Percentiles rank a stretch among this genome's conserved stretches.
phyloP scores from a whole-genome alignment of 2,797 vertebrate genomes.

The Aphelocoma californica region DNA sequence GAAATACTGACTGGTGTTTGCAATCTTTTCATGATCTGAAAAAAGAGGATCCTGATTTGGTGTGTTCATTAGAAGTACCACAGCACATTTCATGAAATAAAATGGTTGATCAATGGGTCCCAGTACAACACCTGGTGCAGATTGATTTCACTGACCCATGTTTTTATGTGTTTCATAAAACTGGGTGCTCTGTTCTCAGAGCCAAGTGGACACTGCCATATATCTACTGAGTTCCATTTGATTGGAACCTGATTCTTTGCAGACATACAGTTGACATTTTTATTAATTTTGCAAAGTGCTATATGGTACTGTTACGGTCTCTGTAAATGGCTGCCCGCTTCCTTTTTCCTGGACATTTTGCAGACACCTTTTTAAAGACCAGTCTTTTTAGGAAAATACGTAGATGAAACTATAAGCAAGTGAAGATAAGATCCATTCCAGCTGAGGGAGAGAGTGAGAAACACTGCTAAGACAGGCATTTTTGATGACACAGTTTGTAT shows the following conservation, averaged over 20 bases:
- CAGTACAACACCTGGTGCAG: not conserved
- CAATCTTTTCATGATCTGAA: not conserved
- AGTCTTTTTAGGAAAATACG: not conserved
- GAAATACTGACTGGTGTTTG: not conserved
- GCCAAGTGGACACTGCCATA: not conserved
- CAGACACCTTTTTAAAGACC: not conserved
- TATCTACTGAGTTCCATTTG: not conserved
- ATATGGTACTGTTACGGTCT: not conserved
- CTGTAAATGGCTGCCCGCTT: not conserved
- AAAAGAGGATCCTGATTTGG: not conserved
- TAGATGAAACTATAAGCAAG: not conserved
- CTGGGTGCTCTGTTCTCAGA: not conserved
- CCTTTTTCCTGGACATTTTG: not conserved
- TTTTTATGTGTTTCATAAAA: not conserved
- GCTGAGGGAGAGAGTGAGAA: not conserved
- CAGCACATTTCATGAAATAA: not conserved
- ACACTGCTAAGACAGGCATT: not conserved
- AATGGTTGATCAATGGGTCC: not conserved
- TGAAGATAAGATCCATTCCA: not conserved
- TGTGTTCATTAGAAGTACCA: not conserved
- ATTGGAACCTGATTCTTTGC: not conserved
- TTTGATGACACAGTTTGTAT: not conserved
- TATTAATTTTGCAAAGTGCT: not conserved
- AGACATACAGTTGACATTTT: not conserved
- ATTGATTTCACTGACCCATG: not conserved